Evolutionary conservation across 2,797 vertebrate species (phyloP).

Genomic region (Lepilemur septentrionalis): DNA sequence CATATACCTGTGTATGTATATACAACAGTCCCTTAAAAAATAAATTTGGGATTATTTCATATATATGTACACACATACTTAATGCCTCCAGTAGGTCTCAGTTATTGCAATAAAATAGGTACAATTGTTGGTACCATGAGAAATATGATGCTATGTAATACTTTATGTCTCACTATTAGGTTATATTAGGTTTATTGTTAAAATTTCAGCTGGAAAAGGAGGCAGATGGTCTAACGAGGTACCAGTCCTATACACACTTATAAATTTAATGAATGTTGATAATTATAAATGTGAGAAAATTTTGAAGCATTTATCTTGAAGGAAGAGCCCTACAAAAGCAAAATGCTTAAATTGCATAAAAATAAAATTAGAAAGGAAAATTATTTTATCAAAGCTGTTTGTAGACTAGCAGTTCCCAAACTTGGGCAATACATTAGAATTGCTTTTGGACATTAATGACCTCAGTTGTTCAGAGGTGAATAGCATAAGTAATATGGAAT

Average conservation of each 20-base stretch:
- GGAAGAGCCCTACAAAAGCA: not conserved
- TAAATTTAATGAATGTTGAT: not conserved
- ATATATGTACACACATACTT: not conserved
- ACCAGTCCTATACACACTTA: not conserved
- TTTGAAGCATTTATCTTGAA: not conserved
- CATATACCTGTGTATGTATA: not conserved
- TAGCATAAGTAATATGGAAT: not conserved
- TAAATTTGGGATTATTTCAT: not conserved
- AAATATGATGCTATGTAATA: not conserved
- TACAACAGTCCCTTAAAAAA: not conserved
- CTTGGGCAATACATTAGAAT: not conserved
- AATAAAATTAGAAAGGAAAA: conserved; percentile 4
- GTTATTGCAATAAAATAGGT: not conserved
- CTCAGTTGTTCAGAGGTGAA: not conserved
- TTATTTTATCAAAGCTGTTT: not conserved
- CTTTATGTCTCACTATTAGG: not conserved
- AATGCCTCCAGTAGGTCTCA: not conserved
- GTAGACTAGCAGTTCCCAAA: not conserved
- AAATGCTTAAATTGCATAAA: not conserved
- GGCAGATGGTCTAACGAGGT: not conserved
- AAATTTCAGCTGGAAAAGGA: not conserved
- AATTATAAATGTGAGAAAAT: not conserved
- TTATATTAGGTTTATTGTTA: not conserved
- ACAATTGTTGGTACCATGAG: not conserved
- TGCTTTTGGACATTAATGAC: not conserved